Base-by-base conservation (phyloP, 2,888 invertebrate species). In the Trachelus tabidus region DNA sequence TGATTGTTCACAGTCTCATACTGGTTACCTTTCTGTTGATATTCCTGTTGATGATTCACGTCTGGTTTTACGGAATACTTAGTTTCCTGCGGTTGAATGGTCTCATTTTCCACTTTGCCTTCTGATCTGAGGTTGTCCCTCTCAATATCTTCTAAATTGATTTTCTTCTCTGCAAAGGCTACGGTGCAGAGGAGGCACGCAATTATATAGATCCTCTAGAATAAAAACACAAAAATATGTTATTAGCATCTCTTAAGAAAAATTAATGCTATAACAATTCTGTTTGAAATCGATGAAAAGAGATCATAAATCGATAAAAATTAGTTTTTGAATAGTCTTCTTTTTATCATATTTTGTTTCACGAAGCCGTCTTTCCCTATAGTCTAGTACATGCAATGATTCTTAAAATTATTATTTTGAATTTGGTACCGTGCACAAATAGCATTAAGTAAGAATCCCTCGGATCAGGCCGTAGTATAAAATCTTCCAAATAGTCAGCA, bases 111-210 rank as follows among this genome's bases (percentile, higher is more conserved):
- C 78, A 90, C 91, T 83, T 92, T 92, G 82, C 92, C 92, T 89
- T 95, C 95, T 83, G 93, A 93, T 76, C 93, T 93, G 76, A 95
- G 90, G 86, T 95, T 95, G 85, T 96, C 96, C 68, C 94, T 93
- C 88, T 96, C 96, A 82, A 96, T 95, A 90, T 96, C 96, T 89
- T 96, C 95, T 75, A 96, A 92, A 83, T 95, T 94, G 79, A 95
- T 93, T 90, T 95, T 95, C 88, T 94, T 93, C 78, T 95, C 94
- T 75, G 92, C 93, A 80, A 81, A 82, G 35, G 86, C 81, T 3
- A 89, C 90, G 73, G 89, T 82, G 75, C 75, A 76, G 37, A 78
- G 71, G 37, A 89, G 68, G 30, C 81, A 76, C 77, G 90, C 76
- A 34, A 89, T 76, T 75, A 87, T 77, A 31, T 80, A 79, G 79